Percentiles rank a stretch among this genome's conserved stretches.
Evolutionary conservation across 2,888 invertebrate species (phyloP).

Genomic region (Corythucha ciliata): DNA sequence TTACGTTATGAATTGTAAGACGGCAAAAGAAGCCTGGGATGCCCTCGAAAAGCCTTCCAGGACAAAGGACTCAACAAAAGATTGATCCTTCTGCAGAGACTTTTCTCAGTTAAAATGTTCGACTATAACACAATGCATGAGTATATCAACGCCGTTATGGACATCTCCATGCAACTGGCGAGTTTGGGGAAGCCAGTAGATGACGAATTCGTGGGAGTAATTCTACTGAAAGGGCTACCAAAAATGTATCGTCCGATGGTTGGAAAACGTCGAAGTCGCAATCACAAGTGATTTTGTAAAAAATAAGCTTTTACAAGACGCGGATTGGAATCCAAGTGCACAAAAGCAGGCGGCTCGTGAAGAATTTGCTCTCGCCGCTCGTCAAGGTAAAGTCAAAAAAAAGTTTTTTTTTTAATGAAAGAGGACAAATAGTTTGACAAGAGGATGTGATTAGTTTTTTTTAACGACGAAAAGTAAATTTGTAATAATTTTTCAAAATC

Average conservation of each 20-base stretch:
- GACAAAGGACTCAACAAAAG: conserved; percentile 4
- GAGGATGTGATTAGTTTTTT: too few species aligned
- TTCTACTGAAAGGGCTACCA: not conserved
- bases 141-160: not conserved
- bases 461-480: too few species aligned
- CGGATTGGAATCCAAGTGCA: not conserved
- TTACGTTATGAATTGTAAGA: not conserved
- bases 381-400: not conserved
- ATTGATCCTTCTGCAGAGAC: not conserved
- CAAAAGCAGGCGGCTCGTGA: not conserved
- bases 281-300: conserved; percentile 1
- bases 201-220: conserved; percentile 1
- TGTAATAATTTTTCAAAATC: too few species aligned
- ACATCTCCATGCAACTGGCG: not conserved
- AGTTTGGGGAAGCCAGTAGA: not conserved
- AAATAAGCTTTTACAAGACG: not conserved
- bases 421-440: too few species aligned
- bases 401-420: too few species aligned
- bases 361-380: not conserved
- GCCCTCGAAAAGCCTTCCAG: conserved; percentile 15
- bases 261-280: not conserved
- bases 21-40: conserved; percentile 14
- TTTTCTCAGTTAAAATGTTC: conserved; percentile 1
- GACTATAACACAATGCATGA: not conserved
- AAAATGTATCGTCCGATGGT: not conserved